phyloP scores from a whole-genome alignment of 2,113 vertebrate genomes.

The Hippocampus guttulatus region DNA sequence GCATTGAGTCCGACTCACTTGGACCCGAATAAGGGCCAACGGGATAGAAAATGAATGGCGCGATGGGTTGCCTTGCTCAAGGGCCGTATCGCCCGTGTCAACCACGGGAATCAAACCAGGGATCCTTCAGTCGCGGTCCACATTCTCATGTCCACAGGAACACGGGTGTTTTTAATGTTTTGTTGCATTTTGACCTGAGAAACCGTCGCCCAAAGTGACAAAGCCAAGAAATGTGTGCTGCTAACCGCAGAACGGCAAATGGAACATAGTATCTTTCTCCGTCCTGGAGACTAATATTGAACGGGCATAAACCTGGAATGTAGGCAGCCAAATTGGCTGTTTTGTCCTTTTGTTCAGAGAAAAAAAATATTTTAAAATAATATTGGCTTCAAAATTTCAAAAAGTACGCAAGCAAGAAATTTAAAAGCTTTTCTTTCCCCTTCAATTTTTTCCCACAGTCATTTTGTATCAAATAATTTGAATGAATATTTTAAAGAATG shows the following conservation, averaged over 20 bases:
- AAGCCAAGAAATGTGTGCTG: neutral
- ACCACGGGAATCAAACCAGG: neutral
- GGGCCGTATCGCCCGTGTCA: neutral
- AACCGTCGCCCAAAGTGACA: neutral
- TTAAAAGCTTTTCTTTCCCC: neutral
- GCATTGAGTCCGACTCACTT: no score
- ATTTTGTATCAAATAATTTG: neutral
- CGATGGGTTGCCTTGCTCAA: neutral
- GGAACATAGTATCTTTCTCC: neutral
- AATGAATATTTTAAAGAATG: neutral
- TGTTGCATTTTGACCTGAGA: neutral
- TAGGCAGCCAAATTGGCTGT: neutral
- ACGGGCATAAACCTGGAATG: neutral
- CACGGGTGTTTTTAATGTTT: neutral
- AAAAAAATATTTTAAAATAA: neutral
- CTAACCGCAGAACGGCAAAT: neutral
- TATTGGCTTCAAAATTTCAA: neutral
- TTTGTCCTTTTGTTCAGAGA: neutral
- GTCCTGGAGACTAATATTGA: no score
- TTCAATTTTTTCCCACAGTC: no score
- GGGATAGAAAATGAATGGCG: neutral
- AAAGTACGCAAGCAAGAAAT: neutral
- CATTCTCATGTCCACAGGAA: neutral
- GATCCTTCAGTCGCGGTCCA: neutral
- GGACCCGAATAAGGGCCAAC: neutral